Percentiles rank a stretch among this genome's conserved stretches.
Conservation (phyloP, 2,113 vertebrate species). For the Steatornis caripensis region DNA sequence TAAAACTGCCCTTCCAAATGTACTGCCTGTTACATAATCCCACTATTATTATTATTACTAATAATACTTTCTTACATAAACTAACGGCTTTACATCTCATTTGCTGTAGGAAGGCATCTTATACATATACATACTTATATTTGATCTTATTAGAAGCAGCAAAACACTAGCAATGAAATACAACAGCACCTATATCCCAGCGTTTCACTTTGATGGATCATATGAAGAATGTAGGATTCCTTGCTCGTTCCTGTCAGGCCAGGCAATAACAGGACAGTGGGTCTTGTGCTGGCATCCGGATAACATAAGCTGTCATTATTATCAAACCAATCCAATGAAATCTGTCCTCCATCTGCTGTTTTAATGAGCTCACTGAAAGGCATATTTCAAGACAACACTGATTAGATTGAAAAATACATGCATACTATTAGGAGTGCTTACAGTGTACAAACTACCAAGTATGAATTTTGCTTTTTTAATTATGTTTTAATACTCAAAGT, state of each 20-base stretch:
- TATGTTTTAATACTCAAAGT: not conserved
- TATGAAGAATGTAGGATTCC: constrained; percentile 98
- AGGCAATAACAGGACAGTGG: constrained; percentile 90
- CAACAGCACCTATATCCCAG: constrained; percentile 90
- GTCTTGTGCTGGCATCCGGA: constrained; percentile 81
- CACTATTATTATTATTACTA: not conserved
- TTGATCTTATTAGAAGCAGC: not conserved
- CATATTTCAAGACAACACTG: constrained; percentile 50
- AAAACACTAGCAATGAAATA: not conserved
- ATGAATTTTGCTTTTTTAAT: not conserved
- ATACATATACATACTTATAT: not conserved
- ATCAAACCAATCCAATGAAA: constrained; percentile 98
- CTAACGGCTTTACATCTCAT: not conserved
- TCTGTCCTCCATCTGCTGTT: constrained; percentile 97
- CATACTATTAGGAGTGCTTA: not conserved
- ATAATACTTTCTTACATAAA: not conserved
- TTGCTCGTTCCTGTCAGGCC: constrained; percentile 96
- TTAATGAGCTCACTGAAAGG: constrained; percentile 92
- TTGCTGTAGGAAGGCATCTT: not conserved
- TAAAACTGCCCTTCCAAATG: not conserved
- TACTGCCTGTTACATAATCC: not conserved
- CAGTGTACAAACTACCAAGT: not conserved
- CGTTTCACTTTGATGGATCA: constrained; percentile 91
- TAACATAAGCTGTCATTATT: constrained; percentile 83
- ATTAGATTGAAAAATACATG: constrained; percentile 8